A percentile compares a stretch with the other conserved stretches of the same genome.
Conservation (phyloP, 2,888 invertebrate genomes). For the Malachius bipustulatus region DNA sequence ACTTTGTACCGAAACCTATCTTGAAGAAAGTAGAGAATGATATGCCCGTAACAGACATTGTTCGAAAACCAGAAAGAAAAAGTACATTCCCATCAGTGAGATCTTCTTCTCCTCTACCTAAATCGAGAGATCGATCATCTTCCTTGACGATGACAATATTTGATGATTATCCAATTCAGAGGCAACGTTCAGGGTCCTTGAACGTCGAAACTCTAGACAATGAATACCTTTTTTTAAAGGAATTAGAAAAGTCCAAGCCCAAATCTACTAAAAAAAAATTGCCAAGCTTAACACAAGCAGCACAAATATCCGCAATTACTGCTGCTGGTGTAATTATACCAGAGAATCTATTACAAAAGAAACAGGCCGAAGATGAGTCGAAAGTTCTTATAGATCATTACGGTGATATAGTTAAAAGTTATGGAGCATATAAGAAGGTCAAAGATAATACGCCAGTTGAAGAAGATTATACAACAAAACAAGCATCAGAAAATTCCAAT, state of each 20-base stretch:
- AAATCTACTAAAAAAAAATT: constrained; percentile 7
- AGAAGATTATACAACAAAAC: no score
- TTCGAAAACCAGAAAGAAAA: constrained; percentile 2
- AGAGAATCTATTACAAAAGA: constrained; percentile 29
- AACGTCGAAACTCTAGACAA: background rate
- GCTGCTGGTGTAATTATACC: constrained; percentile 32
- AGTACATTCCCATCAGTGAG: constrained; percentile 14
- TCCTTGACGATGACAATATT: background rate
- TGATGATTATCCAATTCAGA: background rate
- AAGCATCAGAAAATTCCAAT: background rate
- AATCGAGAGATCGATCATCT: constrained; percentile 7
- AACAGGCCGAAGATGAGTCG: constrained; percentile 48
- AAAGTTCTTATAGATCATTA: constrained; percentile 67
- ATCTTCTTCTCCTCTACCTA: constrained; percentile 21
- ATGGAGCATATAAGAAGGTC: constrained; percentile 36
- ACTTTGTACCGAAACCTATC: constrained; percentile 68
- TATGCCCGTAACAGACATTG: constrained; percentile 19
- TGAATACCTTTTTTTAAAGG: background rate
- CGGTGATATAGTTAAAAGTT: constrained; percentile 64
- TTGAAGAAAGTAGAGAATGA: constrained; percentile 42
- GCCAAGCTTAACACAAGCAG: constrained; percentile 25
- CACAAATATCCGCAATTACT: constrained; percentile 29
- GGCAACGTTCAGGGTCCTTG: background rate
- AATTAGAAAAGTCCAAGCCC: background rate
- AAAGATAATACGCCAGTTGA: background rate